Base-by-base conservation (phyloP, 53 echinoderm and acorn worm species). In the Patiria pectinifera region DNA sequence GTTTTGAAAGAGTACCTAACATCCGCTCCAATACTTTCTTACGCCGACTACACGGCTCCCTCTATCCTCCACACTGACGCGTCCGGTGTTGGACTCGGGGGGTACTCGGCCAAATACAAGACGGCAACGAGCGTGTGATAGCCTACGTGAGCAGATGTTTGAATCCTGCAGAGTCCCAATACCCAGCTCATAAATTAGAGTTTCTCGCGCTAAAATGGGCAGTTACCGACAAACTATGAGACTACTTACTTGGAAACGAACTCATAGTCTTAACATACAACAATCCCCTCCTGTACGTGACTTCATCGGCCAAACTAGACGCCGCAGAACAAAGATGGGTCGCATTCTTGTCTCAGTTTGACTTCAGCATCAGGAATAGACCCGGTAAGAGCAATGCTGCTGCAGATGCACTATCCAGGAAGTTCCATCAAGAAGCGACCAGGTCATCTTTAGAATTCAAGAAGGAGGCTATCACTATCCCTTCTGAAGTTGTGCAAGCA, bases 141-240 rank as follows among this genome's bases (percentile, higher is more conserved):
- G 93, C 93, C 2, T 93, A 82, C 61, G 93, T 76, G 0, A 93
- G 93, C 63, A 82, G 83, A 81, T 44, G 88, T 44, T 69, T 92
- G 59, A 83, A 85, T 18, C 85, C 93, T 22, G 93, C 93, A 69
- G 92, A 95, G 88, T 49, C 79, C 16, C 91, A 86, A 49, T 91
- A 94, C 59, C 94, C 94, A 45, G 94, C 94, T 35, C 93, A 87
- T 46, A 93, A 93, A 25, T 69, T 93, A 12, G 93, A 93, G 62
- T 93, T 93, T 63, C 75, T 80, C 1, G 87, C 93, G 4, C 71
- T 93, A 0, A 86, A 93, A 26, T 93, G 87, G 93, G 87, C 87
- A 24, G 71, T 86, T 46, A 86, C 93, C 3, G 93, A 86, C 16
- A 93, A 93, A 48, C 62, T 93, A 21, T 48, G 82, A 24, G 93